Base-by-base conservation (phyloP, 1,140 invertebrate species). In the Scaptomyza graminum region DNA sequence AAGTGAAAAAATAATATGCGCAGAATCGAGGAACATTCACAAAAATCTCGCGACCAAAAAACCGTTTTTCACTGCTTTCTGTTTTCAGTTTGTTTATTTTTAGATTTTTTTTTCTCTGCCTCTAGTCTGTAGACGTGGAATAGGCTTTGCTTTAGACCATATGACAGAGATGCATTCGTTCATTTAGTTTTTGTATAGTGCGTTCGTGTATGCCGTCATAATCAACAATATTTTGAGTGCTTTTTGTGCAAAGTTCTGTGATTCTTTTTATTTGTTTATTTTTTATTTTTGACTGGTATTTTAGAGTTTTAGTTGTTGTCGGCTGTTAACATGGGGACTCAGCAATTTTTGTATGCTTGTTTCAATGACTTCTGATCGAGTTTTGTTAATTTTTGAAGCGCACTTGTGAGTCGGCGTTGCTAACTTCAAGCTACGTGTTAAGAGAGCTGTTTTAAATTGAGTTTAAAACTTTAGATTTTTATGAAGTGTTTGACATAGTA, bases 161-260 rank as follows among this genome's bases (percentile, higher is more conserved):
- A 51, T 68, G 57, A 68, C 57, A 61, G 37, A 8, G 37, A n/a
- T 41, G 37, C 37, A 41, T n/a, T 41, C 37, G 12, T 41, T n/a
- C 37, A 41, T 34, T 28, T 13, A 44, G 12, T 7, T 50, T 43
- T 61, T 55, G 59, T 44, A 44, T 15, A 34, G 57, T 16, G 34
- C 41, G 59, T 34, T 16, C 67, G 57, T 60, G 43, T 78, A 61
- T 55, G 22, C 49, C 56, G 65, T 55, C 76, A 83, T 87, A 88
- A 83, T 87, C 82, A 87, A 87, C 79, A 87, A 87, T 87, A 87
- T 87, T 87, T 87, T 76, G 83, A 87, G 82, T 88, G 79, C 75
- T 87, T 87, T 87, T 87, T 88, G 79, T 80, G 74, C 76, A 67
- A 76, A 83, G 79, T 87, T 88, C 66, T 63, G 28, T 52, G 75